Evolutionary conservation across 2,797 vertebrate species (phyloP).

Genomic region (Tamandua tetradactyla): DNA sequence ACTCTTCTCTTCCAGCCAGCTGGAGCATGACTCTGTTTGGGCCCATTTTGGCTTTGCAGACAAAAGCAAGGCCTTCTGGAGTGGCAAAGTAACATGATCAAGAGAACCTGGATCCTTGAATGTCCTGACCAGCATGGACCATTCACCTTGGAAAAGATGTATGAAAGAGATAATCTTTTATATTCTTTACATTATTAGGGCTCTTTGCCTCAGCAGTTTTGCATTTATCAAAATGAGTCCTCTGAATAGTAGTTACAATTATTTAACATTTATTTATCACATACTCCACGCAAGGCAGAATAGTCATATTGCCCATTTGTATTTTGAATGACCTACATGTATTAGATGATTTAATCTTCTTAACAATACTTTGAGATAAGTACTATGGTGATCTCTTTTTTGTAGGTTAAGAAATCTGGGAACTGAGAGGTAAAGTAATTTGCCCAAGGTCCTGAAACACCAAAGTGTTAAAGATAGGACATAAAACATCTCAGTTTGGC

Average conservation of each 20-base stretch:
- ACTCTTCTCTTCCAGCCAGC: background rate
- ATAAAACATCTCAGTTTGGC: background rate
- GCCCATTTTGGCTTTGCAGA: background rate
- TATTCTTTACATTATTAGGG: background rate
- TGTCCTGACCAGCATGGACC: background rate
- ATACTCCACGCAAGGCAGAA: background rate
- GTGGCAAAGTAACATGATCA: background rate
- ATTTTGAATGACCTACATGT: background rate
- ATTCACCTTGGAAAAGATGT: background rate
- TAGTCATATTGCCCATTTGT: background rate
- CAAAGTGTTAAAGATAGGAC: background rate
- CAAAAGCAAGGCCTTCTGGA: background rate
- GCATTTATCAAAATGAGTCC: background rate
- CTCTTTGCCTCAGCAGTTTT: slow-evolving; percentile 1
- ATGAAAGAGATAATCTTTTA: background rate
- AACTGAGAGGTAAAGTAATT: background rate
- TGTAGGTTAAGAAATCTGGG: background rate
- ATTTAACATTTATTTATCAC: background rate
- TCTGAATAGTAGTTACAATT: background rate
- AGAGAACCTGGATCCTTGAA: background rate
- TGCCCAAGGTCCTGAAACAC: background rate
- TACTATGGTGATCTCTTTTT: background rate
- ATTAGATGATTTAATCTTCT: background rate
- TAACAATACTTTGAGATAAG: background rate
- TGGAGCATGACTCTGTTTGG: background rate